Evolutionary conservation across 2,888 invertebrate genomes (phyloP).

Genomic region (Campoplex capitator): DNA sequence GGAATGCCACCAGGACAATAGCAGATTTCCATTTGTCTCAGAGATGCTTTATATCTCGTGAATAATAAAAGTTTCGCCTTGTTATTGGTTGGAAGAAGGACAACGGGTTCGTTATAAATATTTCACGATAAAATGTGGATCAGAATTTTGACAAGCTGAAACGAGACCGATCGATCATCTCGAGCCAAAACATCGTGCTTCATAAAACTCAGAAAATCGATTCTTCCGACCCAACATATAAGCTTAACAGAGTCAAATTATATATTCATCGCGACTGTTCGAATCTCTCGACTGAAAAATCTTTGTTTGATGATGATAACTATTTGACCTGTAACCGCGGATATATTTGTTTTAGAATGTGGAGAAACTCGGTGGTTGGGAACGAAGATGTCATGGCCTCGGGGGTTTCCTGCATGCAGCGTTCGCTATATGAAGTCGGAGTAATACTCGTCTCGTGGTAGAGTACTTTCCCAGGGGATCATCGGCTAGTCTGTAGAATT

Average conservation of each 20-base stretch:
- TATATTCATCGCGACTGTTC: not conserved
- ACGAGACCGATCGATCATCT: no score
- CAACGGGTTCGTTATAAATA: no score
- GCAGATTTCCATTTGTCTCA: no score
- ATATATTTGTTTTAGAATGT: not conserved
- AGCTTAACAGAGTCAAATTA: not conserved
- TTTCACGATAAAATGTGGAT: no score
- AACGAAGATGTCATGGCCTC: slow-evolving; percentile 16
- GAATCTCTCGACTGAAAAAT: not conserved
- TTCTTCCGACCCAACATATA: not conserved
- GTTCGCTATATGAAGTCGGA: not conserved
- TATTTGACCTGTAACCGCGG: not conserved
- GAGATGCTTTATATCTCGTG: no score
- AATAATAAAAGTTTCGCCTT: no score
- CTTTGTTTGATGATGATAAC: not conserved
- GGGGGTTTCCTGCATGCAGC: not conserved
- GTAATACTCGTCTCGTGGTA: not conserved
- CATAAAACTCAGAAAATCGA: not conserved
- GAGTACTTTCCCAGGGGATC: slow-evolving; percentile 19
- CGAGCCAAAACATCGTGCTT: not conserved
- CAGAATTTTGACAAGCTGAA: no score
- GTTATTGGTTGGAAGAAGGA: no score
- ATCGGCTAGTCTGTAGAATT: not conserved
- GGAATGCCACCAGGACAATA: no score
- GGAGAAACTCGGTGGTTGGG: not conserved